A percentile compares a stretch with the other conserved stretches of the same genome.
phyloP scores from a whole-genome alignment of 92 coral and sea anemone species.

The Epizoanthus illoricatus region DNA sequence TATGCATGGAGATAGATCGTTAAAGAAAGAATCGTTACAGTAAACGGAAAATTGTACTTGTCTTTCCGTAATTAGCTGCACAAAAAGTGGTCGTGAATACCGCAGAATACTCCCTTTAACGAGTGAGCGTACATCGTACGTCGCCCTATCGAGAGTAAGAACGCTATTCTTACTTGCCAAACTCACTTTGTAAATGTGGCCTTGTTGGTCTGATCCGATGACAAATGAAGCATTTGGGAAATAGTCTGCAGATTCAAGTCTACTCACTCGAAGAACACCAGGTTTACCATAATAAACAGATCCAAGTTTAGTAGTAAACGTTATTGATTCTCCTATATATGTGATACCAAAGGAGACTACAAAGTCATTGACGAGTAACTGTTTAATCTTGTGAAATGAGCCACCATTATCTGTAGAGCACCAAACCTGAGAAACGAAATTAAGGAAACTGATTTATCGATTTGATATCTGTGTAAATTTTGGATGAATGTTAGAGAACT shows the following conservation, averaged over 20 bases:
- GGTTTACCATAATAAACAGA: conserved; percentile 71
- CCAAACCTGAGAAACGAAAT: conserved; percentile 75
- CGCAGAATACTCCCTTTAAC: conserved; percentile 13
- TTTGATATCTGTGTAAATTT: background rate
- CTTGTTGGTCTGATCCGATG: conserved; percentile 48
- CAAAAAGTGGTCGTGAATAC: conserved; percentile 56
- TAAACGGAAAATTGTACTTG: conserved; percentile 55
- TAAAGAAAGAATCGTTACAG: conserved; percentile 55
- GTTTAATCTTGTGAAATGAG: conserved; percentile 75
- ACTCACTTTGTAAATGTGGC: conserved; percentile 37
- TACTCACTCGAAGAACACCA: conserved; percentile 58
- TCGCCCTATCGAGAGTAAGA: conserved; percentile 35
- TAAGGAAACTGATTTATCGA: background rate
- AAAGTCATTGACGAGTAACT: conserved; percentile 55
- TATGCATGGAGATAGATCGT: conserved; percentile 42
- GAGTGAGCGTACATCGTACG: conserved; percentile 1
- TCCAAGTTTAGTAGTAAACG: conserved; percentile 70
- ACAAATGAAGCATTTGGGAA: conserved; percentile 37
- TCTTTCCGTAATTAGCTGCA: conserved; percentile 53
- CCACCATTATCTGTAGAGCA: conserved; percentile 92
- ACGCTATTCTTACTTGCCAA: conserved; percentile 31
- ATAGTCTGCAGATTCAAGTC: conserved; percentile 16
- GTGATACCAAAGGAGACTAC: conserved; percentile 67
- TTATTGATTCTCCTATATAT: conserved; percentile 67
- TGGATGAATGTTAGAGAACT: background rate